phyloP scores from a whole-genome alignment of 1,140 invertebrate species.

The Caenorhabditis inopinata region DNA sequence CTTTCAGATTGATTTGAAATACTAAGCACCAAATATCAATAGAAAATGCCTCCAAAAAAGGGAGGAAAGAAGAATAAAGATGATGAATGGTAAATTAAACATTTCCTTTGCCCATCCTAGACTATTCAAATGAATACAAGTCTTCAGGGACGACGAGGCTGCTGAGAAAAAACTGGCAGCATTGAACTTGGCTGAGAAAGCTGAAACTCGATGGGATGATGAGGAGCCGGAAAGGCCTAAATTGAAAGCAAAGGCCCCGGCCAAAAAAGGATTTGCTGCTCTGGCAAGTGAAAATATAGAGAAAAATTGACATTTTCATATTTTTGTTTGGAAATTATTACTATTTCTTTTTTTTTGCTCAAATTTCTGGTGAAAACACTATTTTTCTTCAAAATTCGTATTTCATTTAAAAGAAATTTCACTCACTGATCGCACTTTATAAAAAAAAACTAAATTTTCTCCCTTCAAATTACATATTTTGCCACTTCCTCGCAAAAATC shows the following conservation, averaged over 20 bases:
- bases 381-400: too few relatives aligned
- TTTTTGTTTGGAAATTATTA: too few relatives aligned
- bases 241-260: neutral
- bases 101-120: neutral
- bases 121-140: neutral
- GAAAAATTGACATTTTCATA: neutral
- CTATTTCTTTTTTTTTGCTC: neutral
- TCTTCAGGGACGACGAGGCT: slow-evolving; percentile 36
- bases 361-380: neutral
- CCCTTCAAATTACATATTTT: too few relatives aligned
- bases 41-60: slow-evolving; percentile 41
- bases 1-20: neutral
- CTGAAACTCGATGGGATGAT: slow-evolving; percentile 16
- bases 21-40: neutral
- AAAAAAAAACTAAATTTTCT: too few relatives aligned
- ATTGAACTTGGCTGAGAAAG: neutral
- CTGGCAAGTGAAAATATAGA: neutral
- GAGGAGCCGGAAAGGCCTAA: slow-evolving; percentile 20
- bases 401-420: too few relatives aligned
- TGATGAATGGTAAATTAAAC: slow-evolving; percentile 25
- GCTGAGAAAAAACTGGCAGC: slow-evolving; percentile 36
- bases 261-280: neutral
- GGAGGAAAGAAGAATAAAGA: slow-evolving; percentile 40
- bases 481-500: too few relatives aligned
- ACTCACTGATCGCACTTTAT: too few relatives aligned